Conservation (phyloP, 2,888 invertebrate genomes). For the Cephonodes hylas region DNA sequence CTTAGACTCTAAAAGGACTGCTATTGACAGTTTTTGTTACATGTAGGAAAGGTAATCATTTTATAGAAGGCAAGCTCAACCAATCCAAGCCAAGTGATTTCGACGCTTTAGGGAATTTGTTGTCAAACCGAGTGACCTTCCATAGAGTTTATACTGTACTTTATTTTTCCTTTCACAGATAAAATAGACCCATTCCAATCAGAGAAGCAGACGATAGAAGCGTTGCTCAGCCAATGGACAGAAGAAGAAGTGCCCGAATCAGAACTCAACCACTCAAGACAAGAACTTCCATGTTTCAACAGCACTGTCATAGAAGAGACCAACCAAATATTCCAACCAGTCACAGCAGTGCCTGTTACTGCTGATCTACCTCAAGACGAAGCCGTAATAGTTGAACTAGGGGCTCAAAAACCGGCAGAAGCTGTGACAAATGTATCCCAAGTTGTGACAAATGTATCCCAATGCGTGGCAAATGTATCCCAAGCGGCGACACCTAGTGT, state of each 20-base stretch:
- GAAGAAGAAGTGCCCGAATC: slow-evolving; percentile 69
- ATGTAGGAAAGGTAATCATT: too few relatives aligned
- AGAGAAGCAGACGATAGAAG: slow-evolving; percentile 69
- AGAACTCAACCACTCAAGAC: slow-evolving; percentile 42
- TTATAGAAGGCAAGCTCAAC: too few relatives aligned
- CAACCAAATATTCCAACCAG: slow-evolving; percentile 60
- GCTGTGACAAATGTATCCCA: slow-evolving; percentile 16
- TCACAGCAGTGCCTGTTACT: slow-evolving; percentile 56
- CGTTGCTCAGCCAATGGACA: slow-evolving; percentile 72
- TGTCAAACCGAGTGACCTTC: too few relatives aligned
- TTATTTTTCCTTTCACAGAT: slow-evolving; percentile 39
- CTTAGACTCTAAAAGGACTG: too few relatives aligned
- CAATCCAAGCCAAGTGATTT: too few relatives aligned
- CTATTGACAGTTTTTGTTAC: too few relatives aligned
- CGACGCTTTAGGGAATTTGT: too few relatives aligned
- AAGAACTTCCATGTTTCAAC: slow-evolving; percentile 64
- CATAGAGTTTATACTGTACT: too few relatives aligned
- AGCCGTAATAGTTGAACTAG: slow-evolving; percentile 58
- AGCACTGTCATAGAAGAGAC: slow-evolving; percentile 68
- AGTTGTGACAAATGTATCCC: neutral
- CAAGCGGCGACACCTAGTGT: slow-evolving; percentile 12
- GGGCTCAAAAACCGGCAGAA: slow-evolving; percentile 25
- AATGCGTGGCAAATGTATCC: neutral
- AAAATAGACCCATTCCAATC: slow-evolving; percentile 66
- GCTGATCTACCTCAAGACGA: slow-evolving; percentile 45